Percentiles rank a stretch among this genome's conserved stretches.
These are phyloP conservation scores for Macroramphosus scolopax DNA, from an alignment of 2,797 vertebrate species.

Conservation along the genomic window DNA sequence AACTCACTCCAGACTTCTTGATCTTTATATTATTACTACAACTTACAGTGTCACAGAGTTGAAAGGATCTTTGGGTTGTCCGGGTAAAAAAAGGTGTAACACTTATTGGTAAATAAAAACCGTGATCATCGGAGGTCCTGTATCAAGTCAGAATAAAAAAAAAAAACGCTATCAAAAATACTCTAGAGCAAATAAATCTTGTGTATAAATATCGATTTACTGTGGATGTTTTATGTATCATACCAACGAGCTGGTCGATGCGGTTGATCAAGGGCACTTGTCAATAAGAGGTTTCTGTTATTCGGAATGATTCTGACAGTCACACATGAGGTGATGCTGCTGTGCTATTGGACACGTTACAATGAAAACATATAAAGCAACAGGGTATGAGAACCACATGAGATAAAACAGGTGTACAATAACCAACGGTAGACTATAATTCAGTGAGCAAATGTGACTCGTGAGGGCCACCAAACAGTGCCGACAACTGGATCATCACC, in stretches of 20 bases:
- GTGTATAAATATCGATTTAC: constrained; percentile 58
- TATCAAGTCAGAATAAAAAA: constrained; percentile 35
- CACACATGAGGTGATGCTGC: constrained; percentile 30
- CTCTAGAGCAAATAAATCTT: constrained; percentile 60
- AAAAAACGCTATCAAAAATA: constrained; percentile 74
- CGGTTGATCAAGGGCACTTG: constrained; percentile 72
- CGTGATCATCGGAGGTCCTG: constrained; percentile 24
- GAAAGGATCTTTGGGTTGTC: constrained; percentile 41
- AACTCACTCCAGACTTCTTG: constrained; percentile 9
- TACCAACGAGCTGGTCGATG: constrained; percentile 57
- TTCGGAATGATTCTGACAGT: constrained; percentile 51
- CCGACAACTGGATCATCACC: constrained; percentile 29
- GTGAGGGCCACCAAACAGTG: constrained; percentile 35
- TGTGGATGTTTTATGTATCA: constrained; percentile 35
- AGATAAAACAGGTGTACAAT: constrained; percentile 25
- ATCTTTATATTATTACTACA: constrained; percentile 10
- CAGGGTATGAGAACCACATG: constrained; percentile 19
- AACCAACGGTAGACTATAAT: constrained; percentile 21
- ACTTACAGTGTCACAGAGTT: constrained; percentile 34
- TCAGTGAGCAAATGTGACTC: constrained; percentile 35
- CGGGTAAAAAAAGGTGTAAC: constrained; percentile 27
- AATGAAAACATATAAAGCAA: constrained; percentile 34
- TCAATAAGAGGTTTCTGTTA: constrained; percentile 39
- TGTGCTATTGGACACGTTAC: constrained; percentile 19
- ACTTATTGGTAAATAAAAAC: constrained; percentile 44